Conservation (phyloP, 1,140 invertebrate genomes). For the Lepeophtheirus salmonis region DNA sequence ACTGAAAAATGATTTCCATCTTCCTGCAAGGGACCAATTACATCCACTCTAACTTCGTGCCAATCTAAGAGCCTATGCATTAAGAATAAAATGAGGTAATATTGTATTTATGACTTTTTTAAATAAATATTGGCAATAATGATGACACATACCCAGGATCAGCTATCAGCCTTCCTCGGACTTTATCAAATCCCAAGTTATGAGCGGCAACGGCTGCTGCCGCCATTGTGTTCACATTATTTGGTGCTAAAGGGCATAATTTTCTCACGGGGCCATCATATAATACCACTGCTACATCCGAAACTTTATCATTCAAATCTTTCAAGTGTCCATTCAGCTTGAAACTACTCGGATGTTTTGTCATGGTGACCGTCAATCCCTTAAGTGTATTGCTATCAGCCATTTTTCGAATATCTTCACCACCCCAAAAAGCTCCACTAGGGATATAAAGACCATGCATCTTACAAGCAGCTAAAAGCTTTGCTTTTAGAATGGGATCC, state of each 20-base stretch:
- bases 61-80: constrained; percentile 31
- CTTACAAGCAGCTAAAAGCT: neutral
- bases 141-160: constrained; percentile 37
- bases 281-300: constrained; percentile 26
- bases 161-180: constrained; percentile 33
- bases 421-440: constrained; percentile 41
- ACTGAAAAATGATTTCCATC: constrained; percentile 32
- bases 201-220: constrained; percentile 37
- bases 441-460: constrained; percentile 35
- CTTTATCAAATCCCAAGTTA: constrained; percentile 40
- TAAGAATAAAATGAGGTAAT: neutral
- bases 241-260: constrained; percentile 38
- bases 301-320: constrained; percentile 29
- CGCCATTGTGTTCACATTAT: constrained; percentile 43
- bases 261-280: constrained; percentile 37
- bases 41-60: constrained; percentile 40
- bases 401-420: constrained; percentile 40
- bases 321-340: constrained; percentile 31
- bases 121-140: too few species aligned
- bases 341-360: constrained; percentile 38
- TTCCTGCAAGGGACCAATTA: constrained; percentile 30
- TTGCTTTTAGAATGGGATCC: constrained; percentile 26
- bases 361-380: constrained; percentile 38
- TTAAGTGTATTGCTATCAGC: constrained; percentile 35
- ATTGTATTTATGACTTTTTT: neutral